These are phyloP conservation scores for Megalopta genalis DNA, from an alignment of 1,140 invertebrate genomes.

Conservation along the genomic window DNA sequence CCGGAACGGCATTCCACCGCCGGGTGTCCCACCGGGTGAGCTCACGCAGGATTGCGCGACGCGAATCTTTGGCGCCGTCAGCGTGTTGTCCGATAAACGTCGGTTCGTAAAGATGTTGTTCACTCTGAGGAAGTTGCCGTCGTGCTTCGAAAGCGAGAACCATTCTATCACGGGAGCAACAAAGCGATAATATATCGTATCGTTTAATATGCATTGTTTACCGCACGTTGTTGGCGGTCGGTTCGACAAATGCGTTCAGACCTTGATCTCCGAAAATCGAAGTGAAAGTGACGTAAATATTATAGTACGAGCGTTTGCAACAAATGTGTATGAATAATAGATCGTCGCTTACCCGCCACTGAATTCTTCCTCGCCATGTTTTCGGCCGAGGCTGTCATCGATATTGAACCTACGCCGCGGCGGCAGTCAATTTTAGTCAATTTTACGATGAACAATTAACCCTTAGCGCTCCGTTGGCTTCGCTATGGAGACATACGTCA, in stretches of 20 bases:
- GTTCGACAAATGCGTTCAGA: too few species aligned
- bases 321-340: too few species aligned
- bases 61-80: slow-evolving; percentile 93
- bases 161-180: slow-evolving; percentile 78
- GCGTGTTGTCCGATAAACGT: slow-evolving; percentile 93
- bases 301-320: too few species aligned
- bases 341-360: slow-evolving; percentile 66
- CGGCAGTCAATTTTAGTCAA: not conserved
- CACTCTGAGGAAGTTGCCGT: slow-evolving; percentile 92
- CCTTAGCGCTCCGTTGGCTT: too few species aligned
- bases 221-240: too few species aligned
- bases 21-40: slow-evolving; percentile 91
- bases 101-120: slow-evolving; percentile 90
- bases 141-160: slow-evolving; percentile 88
- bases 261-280: too few species aligned
- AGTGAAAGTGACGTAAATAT: too few species aligned
- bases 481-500: too few species aligned
- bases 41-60: slow-evolving; percentile 92
- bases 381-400: slow-evolving; percentile 78
- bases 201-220: too few species aligned
- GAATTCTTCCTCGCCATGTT: slow-evolving; percentile 77
- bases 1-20: slow-evolving; percentile 88
- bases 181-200: too few species aligned
- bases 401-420: slow-evolving; percentile 71
- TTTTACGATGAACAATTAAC: too few species aligned